Evolutionary conservation across 2,113 vertebrate species (phyloP), one percentile per base, ranked within the genome.

Genomic region (Pseudolaguvia tuberculata): DNA sequence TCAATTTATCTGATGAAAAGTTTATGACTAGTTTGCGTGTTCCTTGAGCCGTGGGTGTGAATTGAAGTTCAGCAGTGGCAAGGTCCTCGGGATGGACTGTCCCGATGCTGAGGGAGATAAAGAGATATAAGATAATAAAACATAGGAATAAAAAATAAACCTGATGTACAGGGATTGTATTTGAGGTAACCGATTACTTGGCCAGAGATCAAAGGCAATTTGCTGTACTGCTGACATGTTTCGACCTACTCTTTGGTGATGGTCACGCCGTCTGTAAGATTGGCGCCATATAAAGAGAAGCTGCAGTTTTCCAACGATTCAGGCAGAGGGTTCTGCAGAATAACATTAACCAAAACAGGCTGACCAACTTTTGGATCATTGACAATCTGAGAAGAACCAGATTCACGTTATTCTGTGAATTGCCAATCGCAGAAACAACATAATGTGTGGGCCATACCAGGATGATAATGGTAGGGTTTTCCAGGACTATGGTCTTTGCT

Each of bases 1-100:
- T 88, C 75, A 97, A 85, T 83, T 86, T 90, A 85, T 93, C 79
- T 0, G 94, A 94, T 71, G 94, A 86, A 11, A 98, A 96, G 84
- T 94, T 90, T 75, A 95, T 94, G 85, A 95, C 79, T 71, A 98
- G 88, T 79, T 92, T 90, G 27, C 67, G 86, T 7, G 84, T 82
- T 52, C 95, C 94, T 0, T 75, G 3, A 0, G 75, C 80, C 12
- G 4, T 83, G 0, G 95, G 94, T 50, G 78, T 77, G 29, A 98
- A 87, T 72, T 92, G 80, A 53, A 94, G 15, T 4, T 88, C 79
- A 35, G 83, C 81, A 62, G 87, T 93, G 52, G 77, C 87, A 5
- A 88, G 84, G 0, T 89, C 78, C 10, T 88, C 84, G 0, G 87
- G 80, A 21, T 83, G 88, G 79, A 96, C 76, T 0, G 84, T 35